Conservation (phyloP, 2,113 vertebrate species). For the Fulmarus glacialis region DNA sequence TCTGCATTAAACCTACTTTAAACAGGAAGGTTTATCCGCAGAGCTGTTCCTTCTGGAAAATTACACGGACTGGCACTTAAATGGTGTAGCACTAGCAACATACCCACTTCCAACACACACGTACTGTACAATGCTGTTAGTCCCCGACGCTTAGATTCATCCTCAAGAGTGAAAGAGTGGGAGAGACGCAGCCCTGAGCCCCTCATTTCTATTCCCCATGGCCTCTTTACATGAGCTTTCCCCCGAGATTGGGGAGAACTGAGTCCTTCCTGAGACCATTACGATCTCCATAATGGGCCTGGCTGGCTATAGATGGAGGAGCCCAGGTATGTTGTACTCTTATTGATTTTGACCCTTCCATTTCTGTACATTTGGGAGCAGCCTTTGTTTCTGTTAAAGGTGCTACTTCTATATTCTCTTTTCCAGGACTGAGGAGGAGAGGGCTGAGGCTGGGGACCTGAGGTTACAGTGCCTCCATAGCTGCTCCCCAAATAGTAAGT, state of each 20-base stretch:
- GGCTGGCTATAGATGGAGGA: conserved; percentile 15
- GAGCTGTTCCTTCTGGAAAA: conserved; percentile 15
- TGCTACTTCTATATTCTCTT: conserved; percentile 65
- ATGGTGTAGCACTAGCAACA: neutral
- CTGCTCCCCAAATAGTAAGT: conserved; percentile 79
- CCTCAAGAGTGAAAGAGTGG: neutral
- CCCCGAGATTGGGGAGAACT: neutral
- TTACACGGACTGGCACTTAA: neutral
- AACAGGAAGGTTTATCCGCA: neutral
- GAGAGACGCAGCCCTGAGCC: conserved; percentile 11
- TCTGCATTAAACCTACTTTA: no score
- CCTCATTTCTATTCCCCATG: conserved; percentile 19
- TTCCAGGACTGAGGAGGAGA: conserved; percentile 77
- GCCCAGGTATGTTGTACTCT: neutral
- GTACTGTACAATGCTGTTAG: neutral
- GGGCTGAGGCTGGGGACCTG: conserved; percentile 74
- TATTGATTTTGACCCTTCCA: neutral
- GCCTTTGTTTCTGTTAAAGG: conserved; percentile 43
- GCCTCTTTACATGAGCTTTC: conserved; percentile 8
- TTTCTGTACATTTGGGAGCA: neutral
- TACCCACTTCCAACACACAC: neutral
- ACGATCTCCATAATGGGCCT: neutral
- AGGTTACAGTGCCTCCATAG: conserved; percentile 75
- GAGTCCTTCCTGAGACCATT: neutral
- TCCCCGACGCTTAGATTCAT: neutral